Evolutionary conservation across 1,140 invertebrate species (phyloP).

Genomic region (Drosophila pseudoobscura): DNA sequence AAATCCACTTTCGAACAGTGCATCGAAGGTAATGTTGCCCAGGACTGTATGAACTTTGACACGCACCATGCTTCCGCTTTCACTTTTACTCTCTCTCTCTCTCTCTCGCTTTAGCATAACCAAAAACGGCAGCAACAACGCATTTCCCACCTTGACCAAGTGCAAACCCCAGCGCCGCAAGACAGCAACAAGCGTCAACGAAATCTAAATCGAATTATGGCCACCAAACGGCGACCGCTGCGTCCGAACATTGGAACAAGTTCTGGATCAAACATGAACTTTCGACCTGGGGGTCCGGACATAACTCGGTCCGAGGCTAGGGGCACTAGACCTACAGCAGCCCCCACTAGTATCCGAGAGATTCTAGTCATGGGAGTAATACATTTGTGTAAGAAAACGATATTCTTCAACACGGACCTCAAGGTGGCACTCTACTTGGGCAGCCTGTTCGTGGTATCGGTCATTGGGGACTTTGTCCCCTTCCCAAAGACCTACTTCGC

Average conservation of each 20-base stretch:
- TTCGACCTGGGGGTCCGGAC: slow-evolving; percentile 75
- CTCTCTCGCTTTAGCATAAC: slow-evolving; percentile 45
- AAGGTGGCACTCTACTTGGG: slow-evolving; percentile 93
- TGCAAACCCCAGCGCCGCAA: slow-evolving; percentile 2
- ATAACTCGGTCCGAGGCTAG: slow-evolving; percentile 65
- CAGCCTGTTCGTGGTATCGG: slow-evolving; percentile 91
- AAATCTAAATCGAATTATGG: slow-evolving; percentile 44
- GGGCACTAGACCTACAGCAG: slow-evolving; percentile 89
- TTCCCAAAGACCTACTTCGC: slow-evolving; percentile 94
- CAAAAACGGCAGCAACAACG: slow-evolving; percentile 65
- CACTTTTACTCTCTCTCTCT: slow-evolving; percentile 45
- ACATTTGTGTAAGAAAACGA: slow-evolving; percentile 92
- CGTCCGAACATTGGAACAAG: slow-evolving; percentile 48
- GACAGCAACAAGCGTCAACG: neutral
- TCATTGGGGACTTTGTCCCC: slow-evolving; percentile 91
- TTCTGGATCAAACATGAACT: slow-evolving; percentile 75
- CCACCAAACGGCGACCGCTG: slow-evolving; percentile 74
- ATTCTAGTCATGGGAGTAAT: slow-evolving; percentile 92
- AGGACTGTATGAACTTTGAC: slow-evolving; percentile 61
- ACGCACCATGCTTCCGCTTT: slow-evolving; percentile 48
- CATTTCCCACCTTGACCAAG: slow-evolving; percentile 20
- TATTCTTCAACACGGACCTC: slow-evolving; percentile 93
- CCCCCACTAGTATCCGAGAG: slow-evolving; percentile 91
- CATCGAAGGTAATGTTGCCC: slow-evolving; percentile 2
- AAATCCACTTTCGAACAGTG: neutral